A percentile compares a stretch with the other conserved stretches of the same genome.
Evolutionary conservation across 2,113 vertebrate species (phyloP).

Genomic region (Pachypanchax playfairii): DNA sequence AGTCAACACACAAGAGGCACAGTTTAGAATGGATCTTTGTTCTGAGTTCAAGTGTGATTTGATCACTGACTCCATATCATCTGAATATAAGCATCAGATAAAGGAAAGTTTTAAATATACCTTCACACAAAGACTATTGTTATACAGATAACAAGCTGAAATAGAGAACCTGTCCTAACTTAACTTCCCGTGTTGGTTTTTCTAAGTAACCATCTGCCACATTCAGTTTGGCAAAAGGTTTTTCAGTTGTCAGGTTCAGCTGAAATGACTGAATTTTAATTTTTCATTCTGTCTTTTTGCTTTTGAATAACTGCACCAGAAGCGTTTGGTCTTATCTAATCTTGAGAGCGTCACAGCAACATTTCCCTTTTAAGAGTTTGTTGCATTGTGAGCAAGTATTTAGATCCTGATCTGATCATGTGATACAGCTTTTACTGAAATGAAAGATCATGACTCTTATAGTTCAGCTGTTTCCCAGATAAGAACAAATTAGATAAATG

Average conservation of each 20-base stretch:
- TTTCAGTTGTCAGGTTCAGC: no score
- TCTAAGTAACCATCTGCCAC: not conserved
- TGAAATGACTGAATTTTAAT: not conserved
- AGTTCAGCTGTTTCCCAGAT: conserved; percentile 1
- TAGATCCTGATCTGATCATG: not conserved
- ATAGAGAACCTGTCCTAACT: conserved; percentile 2
- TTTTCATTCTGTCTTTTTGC: not conserved
- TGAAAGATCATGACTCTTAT: not conserved
- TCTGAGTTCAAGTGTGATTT: no score
- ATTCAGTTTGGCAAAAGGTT: not conserved
- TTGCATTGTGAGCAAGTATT: not conserved
- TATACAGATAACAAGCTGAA: not conserved
- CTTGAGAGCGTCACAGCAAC: not conserved
- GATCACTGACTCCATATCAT: no score
- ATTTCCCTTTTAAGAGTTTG: conserved; percentile 13
- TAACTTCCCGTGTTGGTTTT: conserved; percentile 1
- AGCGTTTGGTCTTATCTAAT: conserved; percentile 21
- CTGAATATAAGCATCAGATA: not conserved
- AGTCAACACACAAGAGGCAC: no score
- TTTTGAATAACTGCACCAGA: conserved; percentile 6
- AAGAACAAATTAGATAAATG: not conserved
- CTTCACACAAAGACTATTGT: not conserved
- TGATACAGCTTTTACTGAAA: not conserved
- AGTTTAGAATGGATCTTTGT: no score
- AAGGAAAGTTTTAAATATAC: conserved; percentile 1